Evolutionary conservation across 2,797 vertebrate genomes (phyloP).

Genomic region (Pseudochirops corinnae): DNA sequence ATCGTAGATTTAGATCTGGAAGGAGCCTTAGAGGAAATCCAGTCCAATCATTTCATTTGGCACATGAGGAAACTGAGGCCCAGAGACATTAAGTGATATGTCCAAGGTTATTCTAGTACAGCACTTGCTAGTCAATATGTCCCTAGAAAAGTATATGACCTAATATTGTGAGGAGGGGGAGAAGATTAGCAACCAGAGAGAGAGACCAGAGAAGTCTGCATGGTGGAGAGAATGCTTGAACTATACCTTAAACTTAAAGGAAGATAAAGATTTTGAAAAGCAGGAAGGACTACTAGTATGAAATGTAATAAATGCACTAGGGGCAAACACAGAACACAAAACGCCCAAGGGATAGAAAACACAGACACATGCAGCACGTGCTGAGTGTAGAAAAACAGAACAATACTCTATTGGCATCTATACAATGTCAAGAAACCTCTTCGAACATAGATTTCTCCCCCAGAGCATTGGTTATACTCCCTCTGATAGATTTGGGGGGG

Average conservation of each 20-base stretch:
- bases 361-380: background rate
- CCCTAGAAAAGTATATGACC: background rate
- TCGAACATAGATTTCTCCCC: background rate
- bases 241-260: background rate
- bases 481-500: background rate
- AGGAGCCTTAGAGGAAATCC: background rate
- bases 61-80: background rate
- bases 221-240: background rate
- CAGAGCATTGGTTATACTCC: background rate
- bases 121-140: background rate
- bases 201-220: background rate
- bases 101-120: background rate
- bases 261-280: background rate
- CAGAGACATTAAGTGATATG: background rate
- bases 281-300: background rate
- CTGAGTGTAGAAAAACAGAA: background rate
- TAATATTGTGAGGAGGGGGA: background rate
- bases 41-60: background rate
- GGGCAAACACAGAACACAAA: background rate
- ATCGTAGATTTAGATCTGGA: background rate
- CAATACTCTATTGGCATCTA: background rate
- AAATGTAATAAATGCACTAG: background rate
- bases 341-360: background rate
- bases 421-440: background rate
- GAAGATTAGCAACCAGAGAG: background rate